A percentile compares a stretch with the other conserved stretches of the same genome.
Evolutionary conservation across 2,888 invertebrate species (phyloP).

Genomic region (Nymphalis urticae): DNA sequence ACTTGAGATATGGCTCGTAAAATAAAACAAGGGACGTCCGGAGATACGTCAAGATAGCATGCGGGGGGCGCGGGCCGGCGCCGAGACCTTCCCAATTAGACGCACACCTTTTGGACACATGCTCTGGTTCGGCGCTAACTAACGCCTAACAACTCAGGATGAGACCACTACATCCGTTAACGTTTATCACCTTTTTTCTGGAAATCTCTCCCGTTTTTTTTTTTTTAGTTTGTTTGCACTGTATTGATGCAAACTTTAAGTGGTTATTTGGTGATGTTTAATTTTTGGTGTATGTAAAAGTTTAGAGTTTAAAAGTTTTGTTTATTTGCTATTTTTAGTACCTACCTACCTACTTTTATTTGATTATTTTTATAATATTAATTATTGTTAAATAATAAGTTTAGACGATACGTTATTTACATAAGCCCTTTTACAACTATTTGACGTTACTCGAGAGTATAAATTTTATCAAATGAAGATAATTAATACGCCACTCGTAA

Average conservation of each 20-base stretch:
- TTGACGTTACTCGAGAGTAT: too few species aligned
- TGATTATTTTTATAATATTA: too few species aligned
- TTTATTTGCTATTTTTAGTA: too few species aligned
- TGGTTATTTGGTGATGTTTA: constrained; percentile 15
- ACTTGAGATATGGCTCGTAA: constrained; percentile 77
- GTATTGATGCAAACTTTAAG: constrained; percentile 16
- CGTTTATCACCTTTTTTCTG: constrained; percentile 61
- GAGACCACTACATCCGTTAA: constrained; percentile 68
- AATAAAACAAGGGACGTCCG: constrained; percentile 80
- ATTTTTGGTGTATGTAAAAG: neutral
- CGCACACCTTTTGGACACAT: constrained; percentile 81
- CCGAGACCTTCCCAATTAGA: constrained; percentile 75
- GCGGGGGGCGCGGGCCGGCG: constrained; percentile 61
- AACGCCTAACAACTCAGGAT: constrained; percentile 68
- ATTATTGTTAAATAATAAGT: too few species aligned
- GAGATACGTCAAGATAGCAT: constrained; percentile 81
- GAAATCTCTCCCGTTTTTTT: constrained; percentile 34
- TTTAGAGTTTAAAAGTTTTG: neutral
- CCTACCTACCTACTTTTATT: too few species aligned
- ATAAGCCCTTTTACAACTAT: too few species aligned
- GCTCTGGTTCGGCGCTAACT: constrained; percentile 70
- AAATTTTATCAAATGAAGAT: neutral
- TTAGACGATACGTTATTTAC: too few species aligned
- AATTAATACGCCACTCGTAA: neutral
- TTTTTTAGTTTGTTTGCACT: neutral